phyloP scores from a whole-genome alignment of 2,888 invertebrate species.

The Gerris lacustris region DNA sequence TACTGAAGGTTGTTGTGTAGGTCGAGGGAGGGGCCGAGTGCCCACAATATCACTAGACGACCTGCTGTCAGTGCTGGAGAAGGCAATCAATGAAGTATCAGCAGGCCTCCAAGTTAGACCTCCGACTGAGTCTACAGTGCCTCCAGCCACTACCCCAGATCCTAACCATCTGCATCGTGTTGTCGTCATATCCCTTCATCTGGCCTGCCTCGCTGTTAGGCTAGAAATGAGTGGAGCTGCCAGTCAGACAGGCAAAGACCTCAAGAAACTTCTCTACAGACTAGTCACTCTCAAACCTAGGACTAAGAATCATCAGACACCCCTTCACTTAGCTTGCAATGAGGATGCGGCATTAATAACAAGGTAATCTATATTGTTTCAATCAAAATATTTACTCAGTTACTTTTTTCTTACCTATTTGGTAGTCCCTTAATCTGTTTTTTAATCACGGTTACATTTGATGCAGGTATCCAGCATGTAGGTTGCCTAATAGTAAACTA shows the following conservation, averaged over 20 bases:
- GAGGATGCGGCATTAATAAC: slow-evolving; percentile 58
- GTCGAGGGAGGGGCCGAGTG: slow-evolving; percentile 47
- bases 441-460: no score
- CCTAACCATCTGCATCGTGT: slow-evolving; percentile 68
- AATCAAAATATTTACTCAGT: background rate
- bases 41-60: slow-evolving; percentile 71
- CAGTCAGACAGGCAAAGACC: slow-evolving; percentile 33
- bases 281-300: slow-evolving; percentile 56
- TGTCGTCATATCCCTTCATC: slow-evolving; percentile 71
- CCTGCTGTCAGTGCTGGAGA: slow-evolving; percentile 40
- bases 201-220: slow-evolving; percentile 63
- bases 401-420: background rate
- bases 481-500: slow-evolving; percentile 54
- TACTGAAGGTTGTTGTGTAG: background rate
- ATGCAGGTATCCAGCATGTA: slow-evolving; percentile 27
- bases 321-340: slow-evolving; percentile 73
- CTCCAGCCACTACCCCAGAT: slow-evolving; percentile 47
- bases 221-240: slow-evolving; percentile 49
- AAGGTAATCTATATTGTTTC: slow-evolving; percentile 29
- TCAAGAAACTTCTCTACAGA: slow-evolving; percentile 50
- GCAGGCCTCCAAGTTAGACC: slow-evolving; percentile 24
- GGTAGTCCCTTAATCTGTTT: no score
- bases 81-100: slow-evolving; percentile 48
- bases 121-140: slow-evolving; percentile 32
- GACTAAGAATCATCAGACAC: slow-evolving; percentile 53